Conservation (phyloP, 1,140 invertebrate species). For the Orussus abietinus region DNA sequence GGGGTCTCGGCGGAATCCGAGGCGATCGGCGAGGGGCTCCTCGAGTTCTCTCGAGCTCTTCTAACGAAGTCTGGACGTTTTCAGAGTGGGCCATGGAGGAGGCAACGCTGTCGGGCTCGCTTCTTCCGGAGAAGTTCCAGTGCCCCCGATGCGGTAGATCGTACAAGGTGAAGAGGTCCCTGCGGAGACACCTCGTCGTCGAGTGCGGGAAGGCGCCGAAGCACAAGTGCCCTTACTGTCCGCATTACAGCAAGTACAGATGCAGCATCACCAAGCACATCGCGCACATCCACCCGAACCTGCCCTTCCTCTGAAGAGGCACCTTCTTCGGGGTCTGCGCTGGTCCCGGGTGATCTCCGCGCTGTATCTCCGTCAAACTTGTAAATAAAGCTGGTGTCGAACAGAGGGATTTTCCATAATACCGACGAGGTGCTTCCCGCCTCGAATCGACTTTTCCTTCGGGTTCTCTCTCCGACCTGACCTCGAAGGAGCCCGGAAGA, state of each 20-base stretch:
- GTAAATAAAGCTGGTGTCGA: not conserved
- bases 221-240: constrained; percentile 55
- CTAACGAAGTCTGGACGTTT: constrained; percentile 11
- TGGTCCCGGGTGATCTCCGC: too few species aligned
- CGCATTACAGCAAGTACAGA: constrained; percentile 56
- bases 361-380: not conserved
- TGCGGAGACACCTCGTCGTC: constrained; percentile 58
- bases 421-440: too few species aligned
- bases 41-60: not conserved
- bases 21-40: too few species aligned
- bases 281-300: constrained; percentile 32
- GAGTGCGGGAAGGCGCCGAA: constrained; percentile 61
- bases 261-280: constrained; percentile 54
- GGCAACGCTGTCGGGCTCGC: not conserved
- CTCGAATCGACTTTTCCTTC: too few species aligned
- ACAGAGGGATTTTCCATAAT: not conserved
- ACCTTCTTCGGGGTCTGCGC: too few species aligned
- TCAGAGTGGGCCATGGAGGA: constrained; percentile 18
- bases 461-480: too few species aligned
- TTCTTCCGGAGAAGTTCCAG: constrained; percentile 53
- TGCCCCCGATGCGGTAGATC: constrained; percentile 62
- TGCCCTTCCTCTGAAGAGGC: constrained; percentile 20
- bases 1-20: too few species aligned
- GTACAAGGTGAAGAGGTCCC: constrained; percentile 56
- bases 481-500: too few species aligned